Percentiles rank a stretch among this genome's conserved stretches.
These are phyloP conservation scores for Arnoldichthys spilopterus DNA, from an alignment of 2,797 vertebrate species.

Conservation along the genomic window DNA sequence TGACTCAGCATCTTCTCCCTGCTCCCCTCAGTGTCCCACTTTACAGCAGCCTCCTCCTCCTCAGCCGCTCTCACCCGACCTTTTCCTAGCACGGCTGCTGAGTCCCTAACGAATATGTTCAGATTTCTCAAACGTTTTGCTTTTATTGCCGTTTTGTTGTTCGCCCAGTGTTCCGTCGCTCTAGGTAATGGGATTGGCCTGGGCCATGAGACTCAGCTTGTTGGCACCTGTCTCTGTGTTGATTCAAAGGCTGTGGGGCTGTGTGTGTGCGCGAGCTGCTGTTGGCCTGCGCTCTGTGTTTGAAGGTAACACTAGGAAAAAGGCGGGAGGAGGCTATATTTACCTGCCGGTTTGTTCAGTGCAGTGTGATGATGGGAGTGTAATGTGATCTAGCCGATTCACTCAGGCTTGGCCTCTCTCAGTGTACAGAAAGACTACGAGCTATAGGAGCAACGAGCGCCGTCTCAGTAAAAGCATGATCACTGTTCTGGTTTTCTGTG, in stretches of 20 bases:
- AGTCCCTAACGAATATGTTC: neutral
- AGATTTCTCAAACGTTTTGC: neutral
- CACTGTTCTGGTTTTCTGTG: neutral
- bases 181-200: constrained; percentile 47
- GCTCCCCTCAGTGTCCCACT: constrained; percentile 12
- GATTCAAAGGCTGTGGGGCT: constrained; percentile 19
- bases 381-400: constrained; percentile 57
- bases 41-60: neutral
- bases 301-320: constrained; percentile 47
- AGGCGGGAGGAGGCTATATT: constrained; percentile 56
- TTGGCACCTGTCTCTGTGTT: constrained; percentile 45
- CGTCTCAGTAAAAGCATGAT: neutral
- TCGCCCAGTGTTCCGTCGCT: constrained; percentile 14
- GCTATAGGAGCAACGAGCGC: neutral
- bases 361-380: constrained; percentile 45
- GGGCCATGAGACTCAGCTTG: constrained; percentile 50
- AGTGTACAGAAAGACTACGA: constrained; percentile 8
- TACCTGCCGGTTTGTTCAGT: constrained; percentile 49
- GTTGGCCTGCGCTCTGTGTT: constrained; percentile 16
- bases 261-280: constrained; percentile 19
- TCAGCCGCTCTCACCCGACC: neutral
- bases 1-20: constrained; percentile 54
- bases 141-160: neutral
- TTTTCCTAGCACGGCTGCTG: neutral
- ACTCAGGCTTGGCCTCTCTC: constrained; percentile 20